Evolutionary conservation across 2,888 invertebrate genomes (phyloP), one percentile per base, ranked within the genome.

Genomic region (Drosophila falleni): DNA sequence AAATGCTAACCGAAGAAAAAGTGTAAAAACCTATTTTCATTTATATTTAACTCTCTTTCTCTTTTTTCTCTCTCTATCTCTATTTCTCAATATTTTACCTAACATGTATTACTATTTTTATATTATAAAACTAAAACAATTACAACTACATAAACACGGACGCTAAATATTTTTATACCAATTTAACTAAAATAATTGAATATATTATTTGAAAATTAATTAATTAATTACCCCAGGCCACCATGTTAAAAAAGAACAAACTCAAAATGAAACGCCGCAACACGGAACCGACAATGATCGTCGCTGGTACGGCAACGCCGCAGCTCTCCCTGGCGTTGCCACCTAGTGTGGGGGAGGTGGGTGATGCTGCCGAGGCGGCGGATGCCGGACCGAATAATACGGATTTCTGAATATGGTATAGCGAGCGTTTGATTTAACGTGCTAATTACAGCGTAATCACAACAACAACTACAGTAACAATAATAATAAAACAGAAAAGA

Each of bases 171-270:
- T n/a, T n/a, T 41, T 16, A 41, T 68, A 63, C 50, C 10, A 66
- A 55, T n/a, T 50, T 50, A 41, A 44, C 47, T n/a, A 35, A 33
- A 51, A 50, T 29, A 41, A 16, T 44, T 51, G 39, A 41, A 9
- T 8, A 37, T 35, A 62, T n/a, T 47, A 47, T 47, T 26, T 5
- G 37, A 15, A 37, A 15, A 37, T 58, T 47, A 55, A 55, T 15
- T 35, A 41, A 35, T 71, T 66, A 94, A 64, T 44, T 54, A 65
- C 4, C 39, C 16, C 70, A 99, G 99, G 99, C 99, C 93, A 99
- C 99, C 94, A 99, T 99, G 99, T 95, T 99, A 95, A 99, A 99
- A 96, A 99, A 99, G 95, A 96, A 96, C 94, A 97, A 97, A 94
- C 95, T 95, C 92, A 99, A 99, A 95, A 98, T 98, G 96, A 98